These are phyloP conservation scores for Diarsia mendica DNA, from an alignment of 2,888 invertebrate species.

Conservation along the genomic window DNA sequence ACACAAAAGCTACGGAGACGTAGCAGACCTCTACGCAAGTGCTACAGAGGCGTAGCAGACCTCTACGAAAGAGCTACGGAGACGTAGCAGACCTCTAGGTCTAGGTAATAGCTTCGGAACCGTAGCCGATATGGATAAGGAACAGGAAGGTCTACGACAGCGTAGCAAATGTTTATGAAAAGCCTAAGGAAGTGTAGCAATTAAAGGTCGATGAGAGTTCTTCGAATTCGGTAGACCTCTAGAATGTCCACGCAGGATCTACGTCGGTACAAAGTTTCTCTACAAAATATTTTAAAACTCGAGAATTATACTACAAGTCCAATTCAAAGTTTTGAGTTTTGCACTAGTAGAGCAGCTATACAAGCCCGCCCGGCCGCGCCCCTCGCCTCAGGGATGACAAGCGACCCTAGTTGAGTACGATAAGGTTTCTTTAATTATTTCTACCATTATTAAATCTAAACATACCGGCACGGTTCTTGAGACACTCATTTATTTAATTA, in stretches of 20 bases:
- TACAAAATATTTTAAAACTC: not conserved
- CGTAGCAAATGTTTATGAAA: not conserved
- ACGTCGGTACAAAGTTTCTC: not conserved
- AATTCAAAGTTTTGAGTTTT: not conserved
- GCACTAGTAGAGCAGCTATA: not conserved
- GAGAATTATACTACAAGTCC: not conserved
- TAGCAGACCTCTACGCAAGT: too few species aligned
- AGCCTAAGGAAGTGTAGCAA: not conserved
- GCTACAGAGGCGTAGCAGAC: too few species aligned
- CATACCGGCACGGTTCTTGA: constrained; percentile 5
- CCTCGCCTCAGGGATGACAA: too few species aligned
- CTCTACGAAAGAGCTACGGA: too few species aligned
- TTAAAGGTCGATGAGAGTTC: too few species aligned
- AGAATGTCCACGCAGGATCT: not conserved
- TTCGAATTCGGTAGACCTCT: not conserved
- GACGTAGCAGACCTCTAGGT: too few species aligned
- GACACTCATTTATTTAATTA: constrained; percentile 19
- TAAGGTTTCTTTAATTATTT: constrained; percentile 49
- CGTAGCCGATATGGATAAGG: too few species aligned
- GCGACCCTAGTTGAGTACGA: constrained; percentile 10
- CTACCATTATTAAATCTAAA: constrained; percentile 16
- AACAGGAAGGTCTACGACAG: not conserved
- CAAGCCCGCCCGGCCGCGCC: not conserved
- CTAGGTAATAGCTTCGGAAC: too few species aligned
- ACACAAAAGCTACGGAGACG: too few species aligned